Conservation (phyloP, 2,113 vertebrate genomes). For the Gallinago undulata region DNA sequence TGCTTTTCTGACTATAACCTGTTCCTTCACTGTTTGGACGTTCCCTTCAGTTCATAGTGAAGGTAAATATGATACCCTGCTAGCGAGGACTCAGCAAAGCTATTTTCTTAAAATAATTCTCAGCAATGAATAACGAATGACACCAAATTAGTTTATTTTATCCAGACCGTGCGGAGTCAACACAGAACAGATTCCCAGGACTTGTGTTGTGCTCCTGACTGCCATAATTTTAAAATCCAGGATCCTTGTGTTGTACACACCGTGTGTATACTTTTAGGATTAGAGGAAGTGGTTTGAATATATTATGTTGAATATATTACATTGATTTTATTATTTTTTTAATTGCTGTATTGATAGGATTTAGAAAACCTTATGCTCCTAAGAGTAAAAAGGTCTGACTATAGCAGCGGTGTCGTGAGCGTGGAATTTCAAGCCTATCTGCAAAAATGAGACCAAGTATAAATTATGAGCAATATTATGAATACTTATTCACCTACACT, state of each 20-base stretch:
- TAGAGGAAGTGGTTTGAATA: neutral
- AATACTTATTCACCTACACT: conserved; percentile 51
- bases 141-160: neutral
- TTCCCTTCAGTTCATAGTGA: neutral
- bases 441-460: conserved; percentile 23
- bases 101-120: neutral
- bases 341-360: neutral
- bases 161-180: neutral
- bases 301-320: neutral
- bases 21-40: neutral
- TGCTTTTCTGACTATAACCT: neutral
- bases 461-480: conserved; percentile 57
- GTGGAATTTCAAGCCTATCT: neutral
- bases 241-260: neutral
- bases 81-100: neutral
- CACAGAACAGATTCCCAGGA: neutral
- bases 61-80: neutral
- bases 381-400: conserved; percentile 6
- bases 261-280: neutral
- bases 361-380: neutral
- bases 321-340: neutral
- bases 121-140: neutral
- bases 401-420: neutral
- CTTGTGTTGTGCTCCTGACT: neutral
- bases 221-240: neutral